These are phyloP conservation scores for Drosophila demipolita DNA, from an alignment of 2,888 invertebrate species.

Conservation along the genomic window DNA sequence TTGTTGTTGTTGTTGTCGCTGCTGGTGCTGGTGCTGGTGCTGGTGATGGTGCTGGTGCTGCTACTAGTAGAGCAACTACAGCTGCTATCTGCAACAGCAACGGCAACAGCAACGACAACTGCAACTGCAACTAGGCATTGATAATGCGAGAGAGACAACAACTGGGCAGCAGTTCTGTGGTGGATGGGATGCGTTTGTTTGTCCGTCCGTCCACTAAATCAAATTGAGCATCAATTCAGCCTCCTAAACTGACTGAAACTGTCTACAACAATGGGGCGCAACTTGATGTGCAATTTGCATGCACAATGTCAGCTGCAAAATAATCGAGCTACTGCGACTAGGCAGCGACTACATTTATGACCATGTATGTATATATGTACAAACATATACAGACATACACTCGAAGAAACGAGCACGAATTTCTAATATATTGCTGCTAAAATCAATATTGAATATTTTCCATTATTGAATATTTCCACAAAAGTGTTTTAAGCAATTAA, in stretches of 20 bases:
- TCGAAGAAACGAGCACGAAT: not conserved
- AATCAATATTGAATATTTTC: not conserved
- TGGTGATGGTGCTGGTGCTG: not conserved
- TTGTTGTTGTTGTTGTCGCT: not conserved
- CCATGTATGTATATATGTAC: conserved; percentile 2
- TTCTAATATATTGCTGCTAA: not conserved
- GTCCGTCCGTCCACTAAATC: not conserved
- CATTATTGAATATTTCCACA: not conserved
- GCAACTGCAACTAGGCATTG: conserved; percentile 34
- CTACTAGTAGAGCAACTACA: conserved; percentile 10
- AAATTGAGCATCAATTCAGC: conserved; percentile 52
- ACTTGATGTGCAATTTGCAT: conserved; percentile 38
- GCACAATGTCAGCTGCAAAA: conserved; percentile 27
- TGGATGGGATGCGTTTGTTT: conserved; percentile 3
- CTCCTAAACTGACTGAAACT: conserved; percentile 30
- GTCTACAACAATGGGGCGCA: conserved; percentile 27
- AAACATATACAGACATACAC: not conserved
- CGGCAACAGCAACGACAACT: conserved; percentile 8
- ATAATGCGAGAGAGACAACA: conserved; percentile 22
- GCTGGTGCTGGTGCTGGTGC: not conserved
- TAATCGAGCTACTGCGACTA: conserved; percentile 2
- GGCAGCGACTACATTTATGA: conserved; percentile 9
- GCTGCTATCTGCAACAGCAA: not conserved
- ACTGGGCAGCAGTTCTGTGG: conserved; percentile 1
- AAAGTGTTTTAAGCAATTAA: not conserved